These are phyloP conservation scores for Malurus alboscapulatus DNA, from an alignment of 2,113 vertebrate species.

Conservation along the genomic window DNA sequence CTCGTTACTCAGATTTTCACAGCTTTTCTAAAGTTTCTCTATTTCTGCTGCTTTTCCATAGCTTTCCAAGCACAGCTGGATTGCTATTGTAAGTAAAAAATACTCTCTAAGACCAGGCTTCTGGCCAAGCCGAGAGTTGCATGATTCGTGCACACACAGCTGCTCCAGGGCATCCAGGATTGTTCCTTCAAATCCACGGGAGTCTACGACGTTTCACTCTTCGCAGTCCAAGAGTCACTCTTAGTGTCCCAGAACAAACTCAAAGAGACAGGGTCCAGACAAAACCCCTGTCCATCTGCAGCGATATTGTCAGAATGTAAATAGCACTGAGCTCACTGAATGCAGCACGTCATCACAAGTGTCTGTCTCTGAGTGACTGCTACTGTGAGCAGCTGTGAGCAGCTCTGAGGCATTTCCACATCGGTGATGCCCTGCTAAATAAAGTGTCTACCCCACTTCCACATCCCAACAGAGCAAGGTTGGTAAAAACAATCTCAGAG, in stretches of 20 bases:
- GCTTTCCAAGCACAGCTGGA: conserved; percentile 1
- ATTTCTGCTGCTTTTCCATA: neutral
- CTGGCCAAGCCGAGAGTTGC: neutral
- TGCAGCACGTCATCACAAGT: neutral
- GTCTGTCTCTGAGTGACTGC: conserved; percentile 1
- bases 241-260: neutral
- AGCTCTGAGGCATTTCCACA: conserved; percentile 1
- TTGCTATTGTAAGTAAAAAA: conserved; percentile 17
- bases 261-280: neutral
- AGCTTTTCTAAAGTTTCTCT: neutral
- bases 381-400: conserved; percentile 8
- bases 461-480: neutral
- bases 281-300: neutral
- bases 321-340: neutral
- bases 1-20: neutral
- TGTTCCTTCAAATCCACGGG: neutral
- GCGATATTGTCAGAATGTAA: neutral
- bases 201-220: neutral
- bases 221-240: neutral
- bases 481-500: neutral
- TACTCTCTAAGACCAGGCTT: neutral
- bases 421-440: neutral
- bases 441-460: conserved; percentile 14
- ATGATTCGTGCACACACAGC: neutral
- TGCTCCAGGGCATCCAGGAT: neutral